Base-by-base conservation (phyloP, 2,797 vertebrate genomes). In the Enteromius trimaculatus region DNA sequence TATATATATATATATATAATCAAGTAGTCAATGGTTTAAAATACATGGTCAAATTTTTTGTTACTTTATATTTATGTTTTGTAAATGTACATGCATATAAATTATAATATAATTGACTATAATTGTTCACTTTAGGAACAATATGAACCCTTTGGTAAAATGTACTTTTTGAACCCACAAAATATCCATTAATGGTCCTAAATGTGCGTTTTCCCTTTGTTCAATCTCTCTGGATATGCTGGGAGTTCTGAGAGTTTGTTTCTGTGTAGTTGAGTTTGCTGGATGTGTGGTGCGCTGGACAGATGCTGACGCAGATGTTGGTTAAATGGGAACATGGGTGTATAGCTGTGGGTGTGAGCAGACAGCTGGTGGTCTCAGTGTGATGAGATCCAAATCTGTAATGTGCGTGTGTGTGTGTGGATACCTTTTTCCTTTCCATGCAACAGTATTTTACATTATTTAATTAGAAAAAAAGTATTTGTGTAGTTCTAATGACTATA, bases 271-370 rank as follows among this genome's bases (percentile, higher is more conserved):
- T 74, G n/a, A 55, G 23, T 77, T 42, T 60, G 70, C 16, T 0
- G 44, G 17, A 31, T 51, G 68, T 70, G 68, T 70, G 13, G 4
- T 16, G 23, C 4, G 29, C 6, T 6, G 39, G 3, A 8, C 37
- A 60, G 37, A 37, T 21, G 75, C 19, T 31, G 58, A 77, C 29
- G 23, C 58, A 64, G 55, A 77, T 78, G 76, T 78, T 78, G 42
- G 17, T 31, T 34, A 34, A 65, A 34, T 49, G 26, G 26, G 1
- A 34, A 31, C 21, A 49, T 65, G 6, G 39, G 19, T 7, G 0
- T 78, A 49, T 78, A 65, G 39, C 58, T 31, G 58, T 31, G 13
- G 39, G 39, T 64, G 39, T 78, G 58, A 49, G 31, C 26, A 31
- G 76, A 65, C 76, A 78, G 76, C 60, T 78, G 37, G 17, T 34